These are phyloP conservation scores for Panagrolaimus sp. DNA, from an alignment of 1,140 invertebrate genomes.

Conservation along the genomic window DNA sequence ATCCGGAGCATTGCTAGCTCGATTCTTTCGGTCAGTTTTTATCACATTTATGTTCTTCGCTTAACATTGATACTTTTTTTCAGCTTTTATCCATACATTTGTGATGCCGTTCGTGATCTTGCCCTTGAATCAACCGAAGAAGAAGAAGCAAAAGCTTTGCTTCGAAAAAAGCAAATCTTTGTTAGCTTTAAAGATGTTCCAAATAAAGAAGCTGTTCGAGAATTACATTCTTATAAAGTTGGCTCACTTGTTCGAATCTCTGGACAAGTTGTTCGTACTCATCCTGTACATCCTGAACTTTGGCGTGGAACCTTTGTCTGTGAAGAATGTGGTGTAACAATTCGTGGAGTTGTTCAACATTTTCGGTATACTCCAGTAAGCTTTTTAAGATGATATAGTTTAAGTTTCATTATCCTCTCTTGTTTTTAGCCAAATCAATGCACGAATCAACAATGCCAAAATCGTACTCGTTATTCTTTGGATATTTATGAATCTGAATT, in stretches of 20 bases:
- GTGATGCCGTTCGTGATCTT: constrained; percentile 76
- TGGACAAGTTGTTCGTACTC: constrained; percentile 94
- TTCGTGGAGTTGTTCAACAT: constrained; percentile 92
- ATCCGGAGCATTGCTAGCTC: background rate
- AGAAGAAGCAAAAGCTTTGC: constrained; percentile 46
- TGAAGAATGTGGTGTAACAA: constrained; percentile 87
- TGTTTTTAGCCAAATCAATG: constrained; percentile 80
- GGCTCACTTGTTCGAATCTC: constrained; percentile 88
- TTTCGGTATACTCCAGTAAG: constrained; percentile 76
- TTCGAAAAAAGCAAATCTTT: background rate
- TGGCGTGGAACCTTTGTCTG: constrained; percentile 87
- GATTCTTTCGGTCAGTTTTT: background rate
- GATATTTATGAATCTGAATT: constrained; percentile 89
- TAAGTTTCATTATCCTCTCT: background rate
- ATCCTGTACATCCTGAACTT: constrained; percentile 90
- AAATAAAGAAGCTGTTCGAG: constrained; percentile 71
- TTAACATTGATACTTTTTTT: constrained; percentile 55
- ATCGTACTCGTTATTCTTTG: constrained; percentile 79
- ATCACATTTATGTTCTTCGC: too few species aligned
- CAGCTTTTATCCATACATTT: constrained; percentile 86
- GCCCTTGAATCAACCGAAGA: constrained; percentile 62
- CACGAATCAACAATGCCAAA: constrained; percentile 86
- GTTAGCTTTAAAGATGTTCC: constrained; percentile 86
- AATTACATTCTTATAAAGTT: constrained; percentile 87
- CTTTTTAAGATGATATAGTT: background rate